Percentiles rank a stretch among this genome's conserved stretches.
phyloP scores from a whole-genome alignment of 2,888 invertebrate genomes.

The Chloromyia formosa region DNA sequence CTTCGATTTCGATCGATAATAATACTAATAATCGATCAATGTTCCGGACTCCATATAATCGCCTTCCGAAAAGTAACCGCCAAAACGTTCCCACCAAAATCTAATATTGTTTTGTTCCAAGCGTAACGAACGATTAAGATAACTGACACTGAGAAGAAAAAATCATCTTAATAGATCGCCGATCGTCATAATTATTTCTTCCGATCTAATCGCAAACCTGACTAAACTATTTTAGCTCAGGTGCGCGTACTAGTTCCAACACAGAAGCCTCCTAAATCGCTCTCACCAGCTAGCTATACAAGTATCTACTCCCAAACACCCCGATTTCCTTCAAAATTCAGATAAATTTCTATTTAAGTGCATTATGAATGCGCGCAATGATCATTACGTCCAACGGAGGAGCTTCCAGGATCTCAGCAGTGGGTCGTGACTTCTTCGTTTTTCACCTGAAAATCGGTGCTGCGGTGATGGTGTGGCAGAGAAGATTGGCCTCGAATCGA shows the following conservation, averaged over 20 bases:
- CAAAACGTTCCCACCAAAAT: constrained; percentile 26
- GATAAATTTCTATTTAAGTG: constrained; percentile 43
- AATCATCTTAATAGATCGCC: constrained; percentile 24
- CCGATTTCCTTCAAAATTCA: neutral
- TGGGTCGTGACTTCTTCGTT: constrained; percentile 4
- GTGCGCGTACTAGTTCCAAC: neutral
- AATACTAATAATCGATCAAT: constrained; percentile 32
- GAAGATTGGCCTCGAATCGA: constrained; percentile 18
- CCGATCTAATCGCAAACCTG: constrained; percentile 12
- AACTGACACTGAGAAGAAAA: constrained; percentile 16
- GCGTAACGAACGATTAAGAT: constrained; percentile 40
- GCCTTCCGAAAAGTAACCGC: constrained; percentile 8
- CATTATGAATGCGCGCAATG: constrained; percentile 44
- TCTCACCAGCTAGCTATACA: too few relatives aligned
- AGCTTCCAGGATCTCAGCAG: constrained; percentile 42
- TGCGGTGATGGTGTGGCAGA: neutral
- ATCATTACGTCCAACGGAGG: constrained; percentile 43
- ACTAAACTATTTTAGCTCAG: neutral
- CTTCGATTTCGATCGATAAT: neutral
- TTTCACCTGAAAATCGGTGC: neutral
- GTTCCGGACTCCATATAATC: constrained; percentile 28
- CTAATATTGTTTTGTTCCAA: constrained; percentile 36
- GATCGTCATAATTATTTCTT: constrained; percentile 36
- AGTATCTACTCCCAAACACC: constrained; percentile 3
- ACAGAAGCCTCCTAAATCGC: constrained; percentile 19